Base-by-base conservation (phyloP, 1,140 invertebrate genomes). In the Brachionus manjavacas region DNA sequence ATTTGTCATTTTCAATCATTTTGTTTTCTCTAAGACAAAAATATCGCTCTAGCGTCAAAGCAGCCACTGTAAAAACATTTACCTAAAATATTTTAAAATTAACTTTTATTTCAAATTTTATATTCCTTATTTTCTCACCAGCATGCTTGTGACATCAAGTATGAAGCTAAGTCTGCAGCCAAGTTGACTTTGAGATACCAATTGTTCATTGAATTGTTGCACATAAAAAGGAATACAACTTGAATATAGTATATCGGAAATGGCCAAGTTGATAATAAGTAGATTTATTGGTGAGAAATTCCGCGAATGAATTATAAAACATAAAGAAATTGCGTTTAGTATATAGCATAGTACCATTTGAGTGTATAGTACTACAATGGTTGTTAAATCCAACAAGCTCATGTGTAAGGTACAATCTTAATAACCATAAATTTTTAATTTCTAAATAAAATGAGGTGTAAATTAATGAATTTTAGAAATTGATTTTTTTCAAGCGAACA, bases 171-270 rank as follows among this genome's bases (percentile, higher is more conserved):
- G 52, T 60, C 79, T 60, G 25, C 79, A 81, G 11, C 52, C 64
- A 14, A 81, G 31, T 25, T 64, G 64, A 23, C 20, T 81, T 39
- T 81, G 52, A 3, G 64, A 81, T 14, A 81, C 79, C 2, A 31
- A 7, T 20, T 25, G 9, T 43, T 60, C 64, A 60, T 25, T 64
- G 41, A 81, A 81, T 68, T 81, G 79, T 46, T 55, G 20, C 7
- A 64, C 52, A 68, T 64, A 81, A 46, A 64, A 81, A n/a, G 79
- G 79, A 64, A 81, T 64, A 81, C 79, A 81, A 46, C 79, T 81
- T 11, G 79, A 60, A 14, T 81, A 81, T 6, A 81, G 60, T 14
- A 81, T 31, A 46, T 81, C 79, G 6, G 79, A 60, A 14, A 81
- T 81, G 20, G 79, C 79, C 28, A 81, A 46, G 25, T 81, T 81